Conservation (phyloP, 2,888 invertebrate genomes). For the Acanthopleura granulata region DNA sequence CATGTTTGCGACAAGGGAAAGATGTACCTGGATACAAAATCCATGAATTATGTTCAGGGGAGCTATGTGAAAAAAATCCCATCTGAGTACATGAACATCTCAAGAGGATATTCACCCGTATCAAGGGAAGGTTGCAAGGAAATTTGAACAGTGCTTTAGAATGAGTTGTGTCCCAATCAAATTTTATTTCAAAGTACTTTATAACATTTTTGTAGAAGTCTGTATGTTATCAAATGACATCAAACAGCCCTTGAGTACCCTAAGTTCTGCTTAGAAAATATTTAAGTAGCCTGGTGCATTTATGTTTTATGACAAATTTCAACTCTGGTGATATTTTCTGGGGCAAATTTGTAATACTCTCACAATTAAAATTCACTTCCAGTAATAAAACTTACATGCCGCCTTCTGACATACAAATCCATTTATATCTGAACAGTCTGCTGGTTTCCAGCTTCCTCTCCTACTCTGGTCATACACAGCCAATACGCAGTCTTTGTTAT, state of each 20-base stretch:
- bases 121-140: neutral
- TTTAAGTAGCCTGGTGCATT: no score
- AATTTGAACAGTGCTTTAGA: no score
- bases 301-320: neutral
- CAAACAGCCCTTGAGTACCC: no score
- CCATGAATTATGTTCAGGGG: neutral
- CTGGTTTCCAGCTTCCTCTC: neutral
- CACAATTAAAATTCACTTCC: neutral
- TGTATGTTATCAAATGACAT: no score
- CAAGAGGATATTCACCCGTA: no score
- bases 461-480: neutral
- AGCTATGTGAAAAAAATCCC: neutral
- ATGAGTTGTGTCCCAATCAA: no score
- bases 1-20: no score
- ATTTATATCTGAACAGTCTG: neutral
- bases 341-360: neutral
- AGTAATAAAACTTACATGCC: slow-evolving; percentile 6
- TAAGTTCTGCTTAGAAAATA: no score
- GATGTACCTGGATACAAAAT: neutral
- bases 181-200: no score
- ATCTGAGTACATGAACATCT: neutral
- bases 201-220: no score
- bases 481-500: slow-evolving; percentile 1
- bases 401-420: neutral
- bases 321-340: neutral